Evolutionary conservation across 2,113 vertebrate species (phyloP).

Genomic region (Pachyramphus minor): DNA sequence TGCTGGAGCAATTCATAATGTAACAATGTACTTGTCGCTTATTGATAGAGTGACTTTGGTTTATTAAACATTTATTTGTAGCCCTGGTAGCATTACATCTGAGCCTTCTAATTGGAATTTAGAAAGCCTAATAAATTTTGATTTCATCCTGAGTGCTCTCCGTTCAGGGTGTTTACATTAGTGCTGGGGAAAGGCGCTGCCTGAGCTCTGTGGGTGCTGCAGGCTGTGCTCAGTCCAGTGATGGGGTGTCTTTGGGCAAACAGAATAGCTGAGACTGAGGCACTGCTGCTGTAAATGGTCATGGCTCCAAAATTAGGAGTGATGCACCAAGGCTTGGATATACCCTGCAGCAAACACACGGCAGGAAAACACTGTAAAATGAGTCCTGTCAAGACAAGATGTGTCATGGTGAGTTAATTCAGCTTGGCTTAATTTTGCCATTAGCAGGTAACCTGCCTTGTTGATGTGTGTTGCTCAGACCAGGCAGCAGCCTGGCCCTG

Average conservation of each 20-base stretch:
- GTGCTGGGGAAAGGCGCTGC: neutral
- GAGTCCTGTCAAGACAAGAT: neutral
- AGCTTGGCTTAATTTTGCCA: neutral
- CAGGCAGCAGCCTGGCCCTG: neutral
- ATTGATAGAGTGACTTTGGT: neutral
- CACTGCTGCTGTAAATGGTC: neutral
- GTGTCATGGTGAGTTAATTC: neutral
- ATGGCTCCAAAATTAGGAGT: neutral
- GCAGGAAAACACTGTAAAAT: neutral
- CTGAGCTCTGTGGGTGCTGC: neutral
- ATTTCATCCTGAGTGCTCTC: slow-evolving; percentile 6
- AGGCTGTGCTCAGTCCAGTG: rapidly evolving
- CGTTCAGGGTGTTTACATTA: neutral
- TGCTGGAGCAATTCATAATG: neutral
- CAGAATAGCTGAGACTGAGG: neutral
- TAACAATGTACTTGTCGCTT: neutral
- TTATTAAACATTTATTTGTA: slow-evolving; percentile 36
- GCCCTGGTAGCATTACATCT: neutral
- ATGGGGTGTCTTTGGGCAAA: neutral
- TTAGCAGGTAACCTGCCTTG: neutral
- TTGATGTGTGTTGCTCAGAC: neutral
- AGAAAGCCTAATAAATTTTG: slow-evolving; percentile 37
- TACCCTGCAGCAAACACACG: neutral
- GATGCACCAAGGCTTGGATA: neutral
- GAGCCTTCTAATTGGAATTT: slow-evolving; percentile 35